Conservation (phyloP, 1,140 invertebrate species). For the Theocolax elegans region DNA sequence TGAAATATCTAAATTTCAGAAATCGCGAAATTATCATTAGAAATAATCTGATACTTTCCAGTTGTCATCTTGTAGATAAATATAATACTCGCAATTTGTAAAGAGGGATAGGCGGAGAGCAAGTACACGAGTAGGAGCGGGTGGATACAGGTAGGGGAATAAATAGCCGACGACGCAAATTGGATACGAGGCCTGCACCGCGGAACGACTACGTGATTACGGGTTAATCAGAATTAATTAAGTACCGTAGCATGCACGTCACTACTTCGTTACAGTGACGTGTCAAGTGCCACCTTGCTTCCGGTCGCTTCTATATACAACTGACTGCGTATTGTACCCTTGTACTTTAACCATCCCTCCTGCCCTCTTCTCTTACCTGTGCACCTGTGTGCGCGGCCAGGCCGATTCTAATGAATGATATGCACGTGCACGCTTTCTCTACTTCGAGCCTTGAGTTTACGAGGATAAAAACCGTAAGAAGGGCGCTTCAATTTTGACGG, state of each 20-base stretch:
- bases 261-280: slow-evolving; percentile 67
- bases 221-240: slow-evolving; percentile 69
- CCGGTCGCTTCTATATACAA: slow-evolving; percentile 41
- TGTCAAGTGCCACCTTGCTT: slow-evolving; percentile 60
- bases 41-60: slow-evolving; percentile 29
- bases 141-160: slow-evolving; percentile 49
- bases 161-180: slow-evolving; percentile 65
- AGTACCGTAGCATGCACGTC: slow-evolving; percentile 65
- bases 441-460: not conserved
- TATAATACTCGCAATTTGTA: slow-evolving; percentile 37
- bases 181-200: slow-evolving; percentile 57
- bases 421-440: slow-evolving; percentile 57
- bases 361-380: slow-evolving; percentile 20
- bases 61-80: slow-evolving; percentile 15
- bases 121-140: not conserved
- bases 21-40: not conserved
- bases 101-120: not conserved
- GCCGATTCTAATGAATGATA: slow-evolving; percentile 64
- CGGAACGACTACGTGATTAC: slow-evolving; percentile 66
- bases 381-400: slow-evolving; percentile 26
- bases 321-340: no score
- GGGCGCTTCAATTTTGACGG: not conserved
- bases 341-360: not conserved
- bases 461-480: not conserved
- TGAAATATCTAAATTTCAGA: no score